Evolutionary conservation across 1,140 invertebrate genomes (phyloP), one percentile per base, ranked within the genome.

Genomic region (Diprion similis): DNA sequence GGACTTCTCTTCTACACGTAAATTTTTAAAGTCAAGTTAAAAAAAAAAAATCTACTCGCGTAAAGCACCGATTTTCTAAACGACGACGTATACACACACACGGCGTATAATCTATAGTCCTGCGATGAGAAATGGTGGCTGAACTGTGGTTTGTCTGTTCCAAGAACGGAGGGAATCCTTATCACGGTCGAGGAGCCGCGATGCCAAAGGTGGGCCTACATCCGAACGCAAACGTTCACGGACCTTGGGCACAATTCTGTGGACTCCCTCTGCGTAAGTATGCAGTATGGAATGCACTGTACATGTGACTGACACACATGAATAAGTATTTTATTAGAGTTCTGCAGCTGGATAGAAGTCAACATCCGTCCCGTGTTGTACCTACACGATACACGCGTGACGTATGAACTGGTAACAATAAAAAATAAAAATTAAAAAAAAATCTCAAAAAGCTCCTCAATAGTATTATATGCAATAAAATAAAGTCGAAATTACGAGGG

Each of bases 191-290:
- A 73, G 71, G 76, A 37, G 65, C 84, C 45, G 81, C 84, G 46
- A 77, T 80, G 48, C 83, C 83, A 78, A 77, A 85, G 46, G 78
- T 76, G 48, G 78, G 82, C 72, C 73, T 85, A 74, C 86, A 87
- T 68, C 82, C 83, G n/a, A 83, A 80, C 68, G 65, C 81, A 10
- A 83, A 82, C 78, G 71, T 82, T 37, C 86, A 85, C 73, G 78
- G 78, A 79, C 75, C 80, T 9, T 88, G 87, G 87, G 77, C 80
- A 71, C 87, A 88, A 77, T 88, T 87, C 81, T 87, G 85, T 77
- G 79, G 80, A 10, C 73, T 87, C 45, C 78, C 85, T 71, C 80
- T 87, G 48, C 79, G 87, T 88, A 79, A 88, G 85, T 83, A 64
- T 46, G 46, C 37, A 71, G 66, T 37, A 37, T 37, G 24, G 24